Conservation (phyloP, 53 echinoderm and acorn worm species). For the Apostichopus leukothele region DNA sequence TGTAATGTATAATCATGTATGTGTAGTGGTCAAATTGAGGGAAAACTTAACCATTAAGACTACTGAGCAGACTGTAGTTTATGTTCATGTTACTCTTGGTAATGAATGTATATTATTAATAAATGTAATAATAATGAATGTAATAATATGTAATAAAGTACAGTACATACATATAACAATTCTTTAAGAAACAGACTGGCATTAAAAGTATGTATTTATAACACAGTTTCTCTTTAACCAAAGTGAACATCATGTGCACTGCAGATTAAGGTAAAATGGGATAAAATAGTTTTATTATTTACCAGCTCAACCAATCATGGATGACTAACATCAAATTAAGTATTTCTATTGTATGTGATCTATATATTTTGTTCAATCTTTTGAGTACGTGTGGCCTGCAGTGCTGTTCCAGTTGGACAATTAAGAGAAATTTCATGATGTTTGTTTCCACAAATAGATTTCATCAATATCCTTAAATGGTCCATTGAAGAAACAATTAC, state of each 20-base stretch:
- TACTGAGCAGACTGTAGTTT: no score
- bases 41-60: no score
- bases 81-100: no score
- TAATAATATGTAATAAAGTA: no score
- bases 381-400: not conserved
- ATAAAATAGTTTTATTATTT: not conserved
- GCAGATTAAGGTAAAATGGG: not conserved
- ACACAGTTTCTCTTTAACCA: no score
- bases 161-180: no score
- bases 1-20: no score
- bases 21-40: no score
- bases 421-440: not conserved
- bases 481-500: constrained; percentile 30
- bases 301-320: not conserved
- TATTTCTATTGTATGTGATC: not conserved
- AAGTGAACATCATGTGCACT: not conserved
- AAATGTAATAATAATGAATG: no score
- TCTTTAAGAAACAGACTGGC: no score
- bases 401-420: not conserved
- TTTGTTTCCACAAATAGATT: not conserved
- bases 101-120: no score
- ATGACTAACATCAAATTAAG: not conserved
- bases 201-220: no score
- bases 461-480: not conserved
- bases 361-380: not conserved